Base-by-base conservation (phyloP, 2,113 vertebrate species). In the Actinemys pallida region DNA sequence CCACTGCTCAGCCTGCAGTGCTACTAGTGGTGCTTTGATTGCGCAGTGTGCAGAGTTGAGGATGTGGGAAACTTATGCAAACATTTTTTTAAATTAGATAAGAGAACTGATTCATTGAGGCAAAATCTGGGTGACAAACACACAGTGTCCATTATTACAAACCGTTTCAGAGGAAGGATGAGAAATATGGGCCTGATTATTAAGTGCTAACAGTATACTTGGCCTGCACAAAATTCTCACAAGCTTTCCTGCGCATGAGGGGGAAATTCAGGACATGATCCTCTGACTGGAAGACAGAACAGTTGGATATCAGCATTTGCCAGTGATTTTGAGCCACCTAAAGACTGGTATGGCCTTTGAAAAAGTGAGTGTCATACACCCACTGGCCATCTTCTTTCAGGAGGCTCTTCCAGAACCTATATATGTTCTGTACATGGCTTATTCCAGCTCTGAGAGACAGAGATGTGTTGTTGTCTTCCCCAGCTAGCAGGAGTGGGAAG, bases 101-200 rank as follows among this genome's bases (percentile, higher is more conserved):
- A 93, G 91, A 57, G 81, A 80, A 53, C 52, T 20, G 52, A 53
- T 53, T 53, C 52, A 78, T n/a, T 86, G 93, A 94, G 84, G 82
- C 50, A 92, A 89, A 94, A 89, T 62, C 35, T 59, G 57, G 81
- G 3, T 52, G 92, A 89, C 14, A 89, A 94, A 96, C 95, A 95
- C 93, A 56, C 81, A 78, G 54, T 3, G 86, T 80, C 82, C 80
- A 81, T 84, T 57, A 57, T 57, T 90, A 65, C 90, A 95, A 81
- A 83, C 49, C 86, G 52, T 62, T 90, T 69, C 69, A 90, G 90
- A 1, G 0, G 91, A 75, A 1, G 0, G 90, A 75, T 39, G 75
- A 76, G 90, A 94, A 93, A 95, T 4, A 14, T 53, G 84, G 93
- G 93, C 89, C 56, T 79, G 83, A 90, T 90, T 90, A n/a, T n/a